Evolutionary conservation across 2,888 invertebrate species (phyloP), one percentile per base, ranked within the genome.

Genomic region (Ligdia adustata): DNA sequence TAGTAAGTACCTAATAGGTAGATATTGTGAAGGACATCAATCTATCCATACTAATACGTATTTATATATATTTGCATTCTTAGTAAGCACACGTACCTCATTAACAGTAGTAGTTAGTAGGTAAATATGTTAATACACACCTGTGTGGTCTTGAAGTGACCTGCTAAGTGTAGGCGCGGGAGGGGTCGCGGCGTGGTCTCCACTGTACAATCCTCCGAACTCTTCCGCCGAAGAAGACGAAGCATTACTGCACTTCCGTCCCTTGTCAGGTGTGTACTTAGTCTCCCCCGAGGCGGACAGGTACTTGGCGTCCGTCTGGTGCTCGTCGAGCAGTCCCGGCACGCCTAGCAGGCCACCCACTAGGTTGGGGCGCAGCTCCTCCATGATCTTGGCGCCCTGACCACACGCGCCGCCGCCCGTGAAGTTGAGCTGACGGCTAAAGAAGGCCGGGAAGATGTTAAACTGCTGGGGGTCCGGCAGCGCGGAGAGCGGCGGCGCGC

Each of bases 401-500:
- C 94, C 93, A 72, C 94, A 93, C 48, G 92, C 92, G 49, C 93
- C 93, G 51, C 92, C 85, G 66, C 93, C 92, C 35, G 93, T 93
- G 84, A 96, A 96, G 84, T 96, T 96, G 65, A 97, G 92, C 86
- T 97, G 96, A 57, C 96, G 92, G 91, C 96, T 96, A 85, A 97
- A 97, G 79, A 96, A 96, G 52, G 96, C 96, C 69, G 96, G 96
- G 86, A 97, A 96, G 73, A 97, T 97, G 91, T 96, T 96, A 91
- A 96, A 96, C 90, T 96, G 96, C 79, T 96, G 95, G 58, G 93
- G 94, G 66, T 92, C 92, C 64, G 91, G 92, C 69, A 92, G 91
- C 69, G 90, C 91, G 73, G 91, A 87, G 68, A 91, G 92, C 69
- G 88, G 84, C 82, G 83, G 86, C 86, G 83, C 88, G 84, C 85